These are phyloP conservation scores for Philonicus albiceps DNA, from an alignment of 2,888 invertebrate genomes.

Conservation along the genomic window DNA sequence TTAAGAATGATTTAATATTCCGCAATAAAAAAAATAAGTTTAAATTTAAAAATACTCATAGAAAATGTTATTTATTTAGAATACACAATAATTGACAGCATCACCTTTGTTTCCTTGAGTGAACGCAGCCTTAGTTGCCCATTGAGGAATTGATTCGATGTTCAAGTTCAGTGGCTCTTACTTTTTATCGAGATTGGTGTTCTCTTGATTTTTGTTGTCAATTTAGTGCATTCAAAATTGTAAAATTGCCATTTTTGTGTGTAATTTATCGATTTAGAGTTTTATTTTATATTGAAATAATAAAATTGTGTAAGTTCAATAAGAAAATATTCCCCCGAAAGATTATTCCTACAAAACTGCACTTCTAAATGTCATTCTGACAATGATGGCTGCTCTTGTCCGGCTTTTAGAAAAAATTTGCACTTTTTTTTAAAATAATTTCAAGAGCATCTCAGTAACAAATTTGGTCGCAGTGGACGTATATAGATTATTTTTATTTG, in stretches of 20 bases:
- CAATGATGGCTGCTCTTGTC: slow-evolving; percentile 45
- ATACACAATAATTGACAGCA: not conserved
- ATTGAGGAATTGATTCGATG: not conserved
- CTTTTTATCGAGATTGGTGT: slow-evolving; percentile 27
- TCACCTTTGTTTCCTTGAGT: not conserved
- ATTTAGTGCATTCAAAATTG: not conserved
- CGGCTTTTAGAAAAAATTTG: slow-evolving; percentile 32
- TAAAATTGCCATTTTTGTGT: not conserved
- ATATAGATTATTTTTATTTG: not conserved
- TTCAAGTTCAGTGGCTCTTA: slow-evolving; percentile 29
- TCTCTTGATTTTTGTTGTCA: not conserved
- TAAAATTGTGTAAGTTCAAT: slow-evolving; percentile 14
- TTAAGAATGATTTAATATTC: not conserved
- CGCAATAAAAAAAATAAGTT: not conserved
- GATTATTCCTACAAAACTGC: not conserved
- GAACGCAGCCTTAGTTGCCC: not conserved
- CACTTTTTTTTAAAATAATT: not conserved
- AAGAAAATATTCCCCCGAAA: not conserved
- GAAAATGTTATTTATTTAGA: not conserved
- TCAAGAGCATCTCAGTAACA: slow-evolving; percentile 1
- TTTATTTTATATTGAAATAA: not conserved
- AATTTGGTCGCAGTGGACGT: not conserved
- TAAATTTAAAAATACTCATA: not conserved
- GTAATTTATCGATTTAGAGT: not conserved
- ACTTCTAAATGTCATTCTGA: slow-evolving; percentile 45